A percentile compares a stretch with the other conserved stretches of the same genome.
These are phyloP conservation scores for Globicephala melas DNA, from an alignment of 2,113 vertebrate species.

Conservation along the genomic window DNA sequence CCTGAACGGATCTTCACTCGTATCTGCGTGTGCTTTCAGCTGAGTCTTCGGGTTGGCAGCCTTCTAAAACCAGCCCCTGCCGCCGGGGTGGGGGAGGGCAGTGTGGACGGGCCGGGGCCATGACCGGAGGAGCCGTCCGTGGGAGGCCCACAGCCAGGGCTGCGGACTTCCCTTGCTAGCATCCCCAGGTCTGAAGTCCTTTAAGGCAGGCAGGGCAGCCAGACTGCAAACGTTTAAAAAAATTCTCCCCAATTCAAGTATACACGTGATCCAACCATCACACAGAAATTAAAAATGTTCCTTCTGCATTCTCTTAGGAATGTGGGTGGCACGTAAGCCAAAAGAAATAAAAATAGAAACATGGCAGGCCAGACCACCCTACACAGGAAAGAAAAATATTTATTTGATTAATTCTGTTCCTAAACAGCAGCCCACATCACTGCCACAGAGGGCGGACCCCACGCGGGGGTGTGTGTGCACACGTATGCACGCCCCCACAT, in stretches of 20 bases:
- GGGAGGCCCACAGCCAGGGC: neutral
- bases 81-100: neutral
- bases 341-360: conserved; percentile 68
- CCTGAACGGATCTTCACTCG: neutral
- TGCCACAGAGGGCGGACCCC: neutral
- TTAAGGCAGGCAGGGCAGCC: neutral
- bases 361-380: conserved; percentile 15
- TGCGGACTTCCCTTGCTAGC: neutral
- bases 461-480: rapidly evolving
- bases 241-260: neutral
- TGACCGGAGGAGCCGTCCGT: rapidly evolving
- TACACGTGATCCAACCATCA: neutral
- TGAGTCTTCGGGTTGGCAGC: neutral
- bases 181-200: neutral
- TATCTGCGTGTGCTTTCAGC: rapidly evolving
- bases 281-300: neutral
- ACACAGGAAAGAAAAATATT: conserved; percentile 50
- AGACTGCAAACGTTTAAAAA: neutral
- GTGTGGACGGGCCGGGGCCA: neutral
- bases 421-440: conserved; percentile 27
- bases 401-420: conserved; percentile 61
- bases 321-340: conserved; percentile 46
- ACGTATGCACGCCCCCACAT: neutral
- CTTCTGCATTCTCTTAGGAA: conserved; percentile 43
- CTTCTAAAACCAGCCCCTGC: neutral